A percentile compares a stretch with the other conserved stretches of the same genome.
Evolutionary conservation across 2,113 vertebrate genomes (phyloP).

Genomic region (Atherinomorus stipes): DNA sequence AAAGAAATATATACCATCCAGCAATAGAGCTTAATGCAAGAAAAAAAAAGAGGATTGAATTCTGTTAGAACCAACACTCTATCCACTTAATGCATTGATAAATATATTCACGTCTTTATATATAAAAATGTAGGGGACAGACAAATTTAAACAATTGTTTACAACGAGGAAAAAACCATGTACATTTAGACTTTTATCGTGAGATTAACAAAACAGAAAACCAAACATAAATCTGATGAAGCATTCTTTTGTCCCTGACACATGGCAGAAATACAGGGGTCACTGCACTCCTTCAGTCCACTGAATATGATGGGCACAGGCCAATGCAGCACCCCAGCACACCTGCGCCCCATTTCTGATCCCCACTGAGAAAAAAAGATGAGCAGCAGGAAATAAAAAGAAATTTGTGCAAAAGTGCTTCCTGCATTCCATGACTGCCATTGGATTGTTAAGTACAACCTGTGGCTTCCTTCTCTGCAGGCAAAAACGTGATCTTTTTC

Average conservation of each 20-base stretch:
- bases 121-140: conserved; percentile 79
- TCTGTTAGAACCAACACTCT: conserved; percentile 75
- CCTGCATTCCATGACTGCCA: conserved; percentile 63
- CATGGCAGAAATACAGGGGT: conserved; percentile 55
- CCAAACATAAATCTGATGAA: conserved; percentile 62
- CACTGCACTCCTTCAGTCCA: conserved; percentile 74
- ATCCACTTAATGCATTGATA: conserved; percentile 80
- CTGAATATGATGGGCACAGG: conserved; percentile 54
- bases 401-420: conserved; percentile 84
- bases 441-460: conserved; percentile 5
- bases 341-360: conserved; percentile 59
- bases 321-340: conserved; percentile 42
- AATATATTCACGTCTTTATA: conserved; percentile 82
- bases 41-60: conserved; percentile 58
- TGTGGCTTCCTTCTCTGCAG: conserved; percentile 65
- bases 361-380: conserved; percentile 56
- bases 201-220: conserved; percentile 61
- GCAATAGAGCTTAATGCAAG: conserved; percentile 76
- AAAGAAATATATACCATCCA: conserved; percentile 73
- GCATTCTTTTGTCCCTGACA: conserved; percentile 62
- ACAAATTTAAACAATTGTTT: conserved; percentile 66
- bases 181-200: conserved; percentile 58
- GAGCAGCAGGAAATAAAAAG: conserved; percentile 77
- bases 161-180: conserved; percentile 70
- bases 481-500: conserved; percentile 60